These are phyloP conservation scores for Drosophila buzzatii DNA, from an alignment of 2,888 invertebrate genomes.

Conservation along the genomic window DNA sequence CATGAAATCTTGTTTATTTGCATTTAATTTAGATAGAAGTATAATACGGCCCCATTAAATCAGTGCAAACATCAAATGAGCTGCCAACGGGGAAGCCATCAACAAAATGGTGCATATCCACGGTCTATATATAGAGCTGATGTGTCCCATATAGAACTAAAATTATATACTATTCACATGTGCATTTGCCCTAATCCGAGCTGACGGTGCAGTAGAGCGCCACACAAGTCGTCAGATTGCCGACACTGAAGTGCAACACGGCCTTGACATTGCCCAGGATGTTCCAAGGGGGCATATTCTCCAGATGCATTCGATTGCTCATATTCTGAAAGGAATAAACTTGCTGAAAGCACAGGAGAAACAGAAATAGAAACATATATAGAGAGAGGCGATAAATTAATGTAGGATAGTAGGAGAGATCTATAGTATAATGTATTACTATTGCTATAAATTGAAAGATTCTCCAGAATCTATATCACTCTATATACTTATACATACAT, in stretches of 20 bases:
- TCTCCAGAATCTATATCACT: no score
- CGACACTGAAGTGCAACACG: constrained; percentile 42
- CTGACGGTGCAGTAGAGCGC: constrained; percentile 15
- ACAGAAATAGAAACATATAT: neutral
- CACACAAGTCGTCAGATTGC: constrained; percentile 33
- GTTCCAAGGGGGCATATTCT: constrained; percentile 40
- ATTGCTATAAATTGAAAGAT: no score
- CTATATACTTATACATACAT: no score
- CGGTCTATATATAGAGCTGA: constrained; percentile 21
- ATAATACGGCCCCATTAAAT: constrained; percentile 32
- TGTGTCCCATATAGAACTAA: neutral
- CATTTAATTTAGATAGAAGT: constrained; percentile 47
- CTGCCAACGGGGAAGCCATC: constrained; percentile 15
- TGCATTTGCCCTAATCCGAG: neutral
- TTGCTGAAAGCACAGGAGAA: constrained; percentile 23
- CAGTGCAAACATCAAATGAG: constrained; percentile 24
- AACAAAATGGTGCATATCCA: constrained; percentile 16
- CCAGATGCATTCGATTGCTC: constrained; percentile 42
- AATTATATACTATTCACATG: neutral
- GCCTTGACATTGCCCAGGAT: constrained; percentile 47
- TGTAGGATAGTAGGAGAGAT: neutral
- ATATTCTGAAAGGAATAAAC: constrained; percentile 42
- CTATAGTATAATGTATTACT: no score
- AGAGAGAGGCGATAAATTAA: neutral
- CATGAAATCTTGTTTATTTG: constrained; percentile 46